Conservation (phyloP, 2,113 vertebrate species). For the Natator depressus region DNA sequence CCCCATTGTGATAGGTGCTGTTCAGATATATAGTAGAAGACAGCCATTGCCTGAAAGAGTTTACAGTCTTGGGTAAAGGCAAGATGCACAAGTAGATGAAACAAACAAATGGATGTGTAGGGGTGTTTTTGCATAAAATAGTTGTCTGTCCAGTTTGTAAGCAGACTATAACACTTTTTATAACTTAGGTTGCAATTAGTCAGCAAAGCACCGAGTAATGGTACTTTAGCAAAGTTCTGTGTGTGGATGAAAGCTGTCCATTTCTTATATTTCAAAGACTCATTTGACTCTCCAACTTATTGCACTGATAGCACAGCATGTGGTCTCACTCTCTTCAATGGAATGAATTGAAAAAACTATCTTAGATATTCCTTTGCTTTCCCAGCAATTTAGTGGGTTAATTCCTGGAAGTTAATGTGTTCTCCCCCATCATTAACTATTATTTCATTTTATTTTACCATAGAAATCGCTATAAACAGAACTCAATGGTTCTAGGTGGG, state of each 20-base stretch:
- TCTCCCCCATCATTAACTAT: background rate
- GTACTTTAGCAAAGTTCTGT: background rate
- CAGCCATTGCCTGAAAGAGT: background rate
- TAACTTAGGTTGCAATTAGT: background rate
- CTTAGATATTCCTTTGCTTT: background rate
- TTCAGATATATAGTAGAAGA: background rate
- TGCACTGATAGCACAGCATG: background rate
- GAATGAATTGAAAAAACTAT: background rate
- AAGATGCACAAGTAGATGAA: background rate
- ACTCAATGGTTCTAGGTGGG: background rate
- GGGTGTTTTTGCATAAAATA: background rate
- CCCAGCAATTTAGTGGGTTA: background rate
- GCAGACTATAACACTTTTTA: background rate
- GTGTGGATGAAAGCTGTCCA: background rate
- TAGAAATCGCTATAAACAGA: conserved; percentile 1
- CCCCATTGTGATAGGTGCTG: background rate
- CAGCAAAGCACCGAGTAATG: background rate
- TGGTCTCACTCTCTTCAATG: background rate
- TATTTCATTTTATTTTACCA: background rate
- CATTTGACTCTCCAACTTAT: background rate
- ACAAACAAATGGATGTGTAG: background rate
- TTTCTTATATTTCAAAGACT: background rate
- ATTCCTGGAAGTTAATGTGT: background rate
- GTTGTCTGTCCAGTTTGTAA: rapidly evolving
- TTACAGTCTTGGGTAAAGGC: background rate